These are phyloP conservation scores for Neocrepidodera transversa DNA, from an alignment of 2,888 invertebrate species.

Conservation along the genomic window DNA sequence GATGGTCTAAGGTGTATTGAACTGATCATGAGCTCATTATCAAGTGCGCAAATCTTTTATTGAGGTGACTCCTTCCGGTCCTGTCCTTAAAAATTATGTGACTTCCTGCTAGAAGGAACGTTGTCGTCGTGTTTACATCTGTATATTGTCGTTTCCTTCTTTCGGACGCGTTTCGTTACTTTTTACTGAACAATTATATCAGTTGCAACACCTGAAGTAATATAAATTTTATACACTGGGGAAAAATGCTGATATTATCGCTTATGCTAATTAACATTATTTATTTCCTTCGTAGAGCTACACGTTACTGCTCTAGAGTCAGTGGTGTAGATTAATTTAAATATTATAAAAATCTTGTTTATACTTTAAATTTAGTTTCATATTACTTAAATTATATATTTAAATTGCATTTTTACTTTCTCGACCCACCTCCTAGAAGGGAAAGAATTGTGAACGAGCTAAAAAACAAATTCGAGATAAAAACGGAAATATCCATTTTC, in stretches of 20 bases:
- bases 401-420: no score
- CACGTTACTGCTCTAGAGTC: constrained; percentile 26
- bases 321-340: constrained; percentile 3
- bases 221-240: constrained; percentile 39
- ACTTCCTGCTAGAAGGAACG: constrained; percentile 46
- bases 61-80: constrained; percentile 40
- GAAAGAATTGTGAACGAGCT: no score
- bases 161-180: constrained; percentile 27
- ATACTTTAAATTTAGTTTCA: no score
- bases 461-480: no score
- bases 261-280: constrained; percentile 44
- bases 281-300: constrained; percentile 40
- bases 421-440: no score
- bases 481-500: no score
- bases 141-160: constrained; percentile 48
- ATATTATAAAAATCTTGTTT: no score
- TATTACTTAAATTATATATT: no score
- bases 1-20: constrained; percentile 28
- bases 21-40: constrained; percentile 32
- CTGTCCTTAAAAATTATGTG: constrained; percentile 33
- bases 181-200: constrained; percentile 41
- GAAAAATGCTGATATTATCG: constrained; percentile 42
- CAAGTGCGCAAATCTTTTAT: constrained; percentile 36
- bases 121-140: constrained; percentile 52
- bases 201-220: constrained; percentile 40